phyloP scores from a whole-genome alignment of 2,888 invertebrate genomes.

The Sarcophaga carnaria region DNA sequence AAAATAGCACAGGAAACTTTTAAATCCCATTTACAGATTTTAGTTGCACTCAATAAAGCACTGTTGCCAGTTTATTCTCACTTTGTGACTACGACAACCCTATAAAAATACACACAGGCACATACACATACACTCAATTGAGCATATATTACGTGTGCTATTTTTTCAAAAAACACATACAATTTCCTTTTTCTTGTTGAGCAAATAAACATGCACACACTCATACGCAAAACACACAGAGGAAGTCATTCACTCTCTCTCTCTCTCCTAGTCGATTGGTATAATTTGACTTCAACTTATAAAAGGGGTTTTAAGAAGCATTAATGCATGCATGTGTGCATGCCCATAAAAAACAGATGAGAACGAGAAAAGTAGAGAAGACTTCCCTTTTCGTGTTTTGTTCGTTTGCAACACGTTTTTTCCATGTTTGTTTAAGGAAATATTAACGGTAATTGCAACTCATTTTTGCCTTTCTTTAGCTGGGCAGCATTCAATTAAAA shows the following conservation, averaged over 20 bases:
- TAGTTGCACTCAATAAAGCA: neutral
- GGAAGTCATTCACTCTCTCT: neutral
- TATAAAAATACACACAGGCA: neutral
- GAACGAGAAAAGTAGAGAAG: neutral
- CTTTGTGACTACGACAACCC: neutral
- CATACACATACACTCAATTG: neutral
- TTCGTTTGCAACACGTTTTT: neutral
- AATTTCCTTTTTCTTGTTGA: slow-evolving; percentile 63
- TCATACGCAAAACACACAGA: slow-evolving; percentile 2
- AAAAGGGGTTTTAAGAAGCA: slow-evolving; percentile 32
- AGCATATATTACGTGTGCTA: slow-evolving; percentile 19
- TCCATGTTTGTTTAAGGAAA: neutral
- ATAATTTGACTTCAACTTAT: slow-evolving; percentile 62
- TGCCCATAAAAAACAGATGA: neutral
- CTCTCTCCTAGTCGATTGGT: slow-evolving; percentile 30
- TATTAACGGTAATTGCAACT: neutral
- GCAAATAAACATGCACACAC: neutral
- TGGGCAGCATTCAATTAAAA: too few relatives aligned
- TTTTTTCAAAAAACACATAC: slow-evolving; percentile 24
- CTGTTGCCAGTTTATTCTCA: slow-evolving; percentile 1
- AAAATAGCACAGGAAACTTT: slow-evolving; percentile 25
- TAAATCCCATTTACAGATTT: slow-evolving; percentile 24
- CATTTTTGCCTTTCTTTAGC: neutral
- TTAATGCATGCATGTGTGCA: slow-evolving; percentile 22
- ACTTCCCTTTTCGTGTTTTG: neutral